Percentiles rank a stretch among this genome's conserved stretches.
phyloP scores from a whole-genome alignment of 2,797 vertebrate genomes.

The Gorsachius magnificus region DNA sequence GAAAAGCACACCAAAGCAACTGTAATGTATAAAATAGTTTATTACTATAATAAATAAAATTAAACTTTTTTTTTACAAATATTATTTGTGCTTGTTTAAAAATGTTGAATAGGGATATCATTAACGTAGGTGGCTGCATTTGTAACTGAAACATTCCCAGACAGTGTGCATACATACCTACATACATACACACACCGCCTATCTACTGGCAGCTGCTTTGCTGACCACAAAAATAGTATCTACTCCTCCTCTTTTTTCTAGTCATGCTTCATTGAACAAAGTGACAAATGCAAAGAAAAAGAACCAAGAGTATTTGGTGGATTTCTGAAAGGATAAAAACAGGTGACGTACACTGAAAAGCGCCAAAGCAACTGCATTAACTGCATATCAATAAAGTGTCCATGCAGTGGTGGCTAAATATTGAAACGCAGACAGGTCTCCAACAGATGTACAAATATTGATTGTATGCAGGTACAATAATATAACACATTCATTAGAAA shows the following conservation, averaged over 20 bases:
- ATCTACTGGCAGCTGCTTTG: conserved; percentile 72
- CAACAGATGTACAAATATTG: conserved; percentile 58
- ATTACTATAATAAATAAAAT: conserved; percentile 88
- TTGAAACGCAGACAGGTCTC: conserved; percentile 55
- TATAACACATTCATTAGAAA: conserved; percentile 73
- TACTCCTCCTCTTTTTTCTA: conserved; percentile 64
- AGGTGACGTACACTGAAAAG: conserved; percentile 62
- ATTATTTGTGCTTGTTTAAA: conserved; percentile 87
- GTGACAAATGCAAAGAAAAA: conserved; percentile 72
- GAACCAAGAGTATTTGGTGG: conserved; percentile 52
- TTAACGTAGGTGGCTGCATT: conserved; percentile 61
- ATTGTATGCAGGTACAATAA: conserved; percentile 58
- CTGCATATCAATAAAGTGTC: conserved; percentile 54
- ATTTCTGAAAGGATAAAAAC: conserved; percentile 62
- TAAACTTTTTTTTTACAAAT: conserved; percentile 81
- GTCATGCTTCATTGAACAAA: conserved; percentile 75
- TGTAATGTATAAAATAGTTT: conserved; percentile 89
- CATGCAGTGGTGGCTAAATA: conserved; percentile 60
- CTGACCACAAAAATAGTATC: conserved; percentile 80
- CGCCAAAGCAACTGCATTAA: conserved; percentile 63
- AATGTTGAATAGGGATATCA: conserved; percentile 75
- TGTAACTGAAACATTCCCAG: conserved; percentile 61
- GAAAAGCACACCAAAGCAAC: conserved; percentile 45
- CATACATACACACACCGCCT: not conserved
- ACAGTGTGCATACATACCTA: conserved; percentile 11